Percentiles rank a stretch among this genome's conserved stretches.
phyloP scores from a whole-genome alignment of 2,113 vertebrate genomes.

The Chlorodrepanis virens region DNA sequence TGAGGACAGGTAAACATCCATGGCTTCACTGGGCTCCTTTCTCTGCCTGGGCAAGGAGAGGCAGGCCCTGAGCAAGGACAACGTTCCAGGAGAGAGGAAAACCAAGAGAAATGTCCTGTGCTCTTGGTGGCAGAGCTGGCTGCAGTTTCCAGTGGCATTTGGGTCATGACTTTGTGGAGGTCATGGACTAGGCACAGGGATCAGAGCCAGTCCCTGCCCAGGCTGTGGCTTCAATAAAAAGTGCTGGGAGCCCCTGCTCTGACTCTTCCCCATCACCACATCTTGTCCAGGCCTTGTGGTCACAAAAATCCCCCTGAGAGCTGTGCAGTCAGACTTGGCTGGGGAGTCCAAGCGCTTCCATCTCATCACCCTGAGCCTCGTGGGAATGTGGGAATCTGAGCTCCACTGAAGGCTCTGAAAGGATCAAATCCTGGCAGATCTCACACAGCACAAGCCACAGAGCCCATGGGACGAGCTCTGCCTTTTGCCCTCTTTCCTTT shows the following conservation, averaged over 20 bases:
- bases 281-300: background rate
- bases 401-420: background rate
- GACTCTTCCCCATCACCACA: background rate
- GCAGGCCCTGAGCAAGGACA: background rate
- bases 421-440: background rate
- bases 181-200: background rate
- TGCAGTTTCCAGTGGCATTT: rapidly evolving
- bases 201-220: rapidly evolving
- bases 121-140: background rate
- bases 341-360: rapidly evolving
- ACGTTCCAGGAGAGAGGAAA: rapidly evolving
- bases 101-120: background rate
- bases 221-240: background rate
- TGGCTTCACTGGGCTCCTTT: rapidly evolving
- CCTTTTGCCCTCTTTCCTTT: background rate
- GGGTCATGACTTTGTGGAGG: background rate
- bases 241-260: background rate
- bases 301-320: background rate
- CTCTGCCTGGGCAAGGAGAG: background rate
- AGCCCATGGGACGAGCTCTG: background rate
- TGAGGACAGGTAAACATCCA: background rate
- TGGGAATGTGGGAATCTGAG: background rate
- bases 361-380: background rate
- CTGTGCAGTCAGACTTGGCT: rapidly evolving
- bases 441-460: background rate